These are phyloP conservation scores for Archegozetes longisetosus DNA, from an alignment of 1,140 invertebrate genomes.

Conservation along the genomic window DNA sequence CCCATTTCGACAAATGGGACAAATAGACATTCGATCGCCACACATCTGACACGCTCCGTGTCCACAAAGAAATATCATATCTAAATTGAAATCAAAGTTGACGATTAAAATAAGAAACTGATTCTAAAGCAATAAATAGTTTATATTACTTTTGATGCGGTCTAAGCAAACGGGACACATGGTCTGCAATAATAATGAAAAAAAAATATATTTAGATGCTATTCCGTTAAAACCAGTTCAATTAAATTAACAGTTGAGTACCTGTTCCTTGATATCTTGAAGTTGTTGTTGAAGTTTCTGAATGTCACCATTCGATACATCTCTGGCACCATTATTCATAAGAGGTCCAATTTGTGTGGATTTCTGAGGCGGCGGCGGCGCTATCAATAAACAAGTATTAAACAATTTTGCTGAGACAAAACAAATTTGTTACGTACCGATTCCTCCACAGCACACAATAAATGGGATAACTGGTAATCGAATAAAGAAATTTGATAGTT, in stretches of 20 bases:
- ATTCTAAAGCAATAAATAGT: background rate
- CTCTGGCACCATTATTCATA: constrained; percentile 68
- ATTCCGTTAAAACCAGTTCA: background rate
- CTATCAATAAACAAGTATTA: constrained; percentile 14
- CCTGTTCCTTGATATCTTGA: constrained; percentile 94
- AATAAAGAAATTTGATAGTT: background rate
- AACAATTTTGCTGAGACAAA: constrained; percentile 20
- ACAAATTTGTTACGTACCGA: constrained; percentile 17
- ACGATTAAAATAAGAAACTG: constrained; percentile 32
- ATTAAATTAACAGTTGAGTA: too few relatives aligned
- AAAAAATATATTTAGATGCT: background rate
- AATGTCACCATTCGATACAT: constrained; percentile 56
- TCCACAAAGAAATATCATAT: constrained; percentile 96
- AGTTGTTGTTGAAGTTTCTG: constrained; percentile 89
- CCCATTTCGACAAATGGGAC: constrained; percentile 88
- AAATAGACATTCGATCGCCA: constrained; percentile 88
- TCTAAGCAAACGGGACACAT: constrained; percentile 97
- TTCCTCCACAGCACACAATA: constrained; percentile 42
- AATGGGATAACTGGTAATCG: constrained; percentile 41
- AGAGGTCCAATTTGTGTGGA: constrained; percentile 26
- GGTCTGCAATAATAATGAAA: constrained; percentile 43
- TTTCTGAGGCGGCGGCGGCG: background rate
- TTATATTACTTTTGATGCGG: constrained; percentile 53
- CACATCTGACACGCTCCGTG: constrained; percentile 97
- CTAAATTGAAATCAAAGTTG: constrained; percentile 88